Percentiles rank a stretch among this genome's conserved stretches.
Evolutionary conservation across 2,888 invertebrate genomes (phyloP).

Genomic region (Dolichopus griseipennis): DNA sequence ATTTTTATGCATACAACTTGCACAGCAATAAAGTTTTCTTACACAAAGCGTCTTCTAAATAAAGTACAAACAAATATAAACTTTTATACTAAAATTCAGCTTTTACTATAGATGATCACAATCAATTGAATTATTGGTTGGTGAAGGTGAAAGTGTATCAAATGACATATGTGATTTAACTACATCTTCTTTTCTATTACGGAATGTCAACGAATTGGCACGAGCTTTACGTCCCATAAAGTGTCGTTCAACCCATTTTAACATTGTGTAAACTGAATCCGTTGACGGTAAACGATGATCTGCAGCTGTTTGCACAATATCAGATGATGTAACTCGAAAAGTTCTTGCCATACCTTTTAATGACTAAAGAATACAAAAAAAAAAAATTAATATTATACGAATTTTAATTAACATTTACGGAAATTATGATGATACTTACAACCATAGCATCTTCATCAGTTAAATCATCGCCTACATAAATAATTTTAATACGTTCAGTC

Average conservation of each 20-base stretch:
- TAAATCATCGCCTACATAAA: conserved; percentile 80
- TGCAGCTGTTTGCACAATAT: conserved; percentile 77
- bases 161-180: conserved; percentile 73
- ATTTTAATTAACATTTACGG: too few species aligned
- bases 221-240: conserved; percentile 69
- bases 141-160: conserved; percentile 41
- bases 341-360: conserved; percentile 89
- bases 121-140: conserved; percentile 32
- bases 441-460: conserved; percentile 88
- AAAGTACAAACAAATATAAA: too few species aligned
- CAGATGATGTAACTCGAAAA: conserved; percentile 77
- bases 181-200: conserved; percentile 56
- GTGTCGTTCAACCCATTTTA: conserved; percentile 84
- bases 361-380: conserved; percentile 48
- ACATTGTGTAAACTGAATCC: conserved; percentile 79
- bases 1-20: too few species aligned
- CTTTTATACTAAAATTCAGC: too few species aligned
- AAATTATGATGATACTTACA: conserved; percentile 45
- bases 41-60: too few species aligned
- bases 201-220: conserved; percentile 57
- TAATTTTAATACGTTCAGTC: conserved; percentile 81
- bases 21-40: too few species aligned
- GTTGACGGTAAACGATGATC: conserved; percentile 80
- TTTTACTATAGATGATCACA: conserved; percentile 30
- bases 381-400: neutral